phyloP scores from a whole-genome alignment of 2,888 invertebrate genomes.

The Cryptus armator region DNA sequence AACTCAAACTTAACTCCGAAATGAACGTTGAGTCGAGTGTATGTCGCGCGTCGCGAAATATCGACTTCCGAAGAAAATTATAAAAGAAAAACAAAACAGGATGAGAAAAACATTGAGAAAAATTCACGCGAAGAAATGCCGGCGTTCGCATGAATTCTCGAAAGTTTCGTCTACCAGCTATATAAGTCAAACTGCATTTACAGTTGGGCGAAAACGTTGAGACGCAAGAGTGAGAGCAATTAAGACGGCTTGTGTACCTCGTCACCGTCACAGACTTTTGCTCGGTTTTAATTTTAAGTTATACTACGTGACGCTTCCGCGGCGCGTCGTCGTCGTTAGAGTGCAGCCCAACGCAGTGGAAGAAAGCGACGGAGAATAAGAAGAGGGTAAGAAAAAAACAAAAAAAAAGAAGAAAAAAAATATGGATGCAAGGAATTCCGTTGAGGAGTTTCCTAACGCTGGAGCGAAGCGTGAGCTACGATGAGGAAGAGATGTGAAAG shows the following conservation, averaged over 20 bases:
- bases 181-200: slow-evolving; percentile 60
- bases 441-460: slow-evolving; percentile 18
- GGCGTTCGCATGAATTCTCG: slow-evolving; percentile 30
- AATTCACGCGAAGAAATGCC: slow-evolving; percentile 14
- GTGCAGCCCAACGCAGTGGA: slow-evolving; percentile 59
- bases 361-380: slow-evolving; percentile 45
- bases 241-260: slow-evolving; percentile 71
- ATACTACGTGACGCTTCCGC: slow-evolving; percentile 61
- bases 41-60: background rate
- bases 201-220: slow-evolving; percentile 52
- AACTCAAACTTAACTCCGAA: too few species aligned
- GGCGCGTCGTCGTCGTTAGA: slow-evolving; percentile 57
- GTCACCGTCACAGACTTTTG: slow-evolving; percentile 72
- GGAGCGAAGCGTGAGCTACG: slow-evolving; percentile 17
- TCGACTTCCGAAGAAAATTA: slow-evolving; percentile 3
- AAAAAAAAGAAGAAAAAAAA: slow-evolving; percentile 27
- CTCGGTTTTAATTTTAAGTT: slow-evolving; percentile 74
- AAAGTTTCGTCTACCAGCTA: slow-evolving; percentile 58
- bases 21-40: too few species aligned
- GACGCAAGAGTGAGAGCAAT: slow-evolving; percentile 67
- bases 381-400: background rate
- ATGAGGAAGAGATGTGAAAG: background rate
- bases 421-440: slow-evolving; percentile 44
- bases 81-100: slow-evolving; percentile 1
- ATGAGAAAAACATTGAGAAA: slow-evolving; percentile 6